These are phyloP conservation scores for Metallyticus violacea DNA, from an alignment of 2,888 invertebrate genomes.

Conservation along the genomic window DNA sequence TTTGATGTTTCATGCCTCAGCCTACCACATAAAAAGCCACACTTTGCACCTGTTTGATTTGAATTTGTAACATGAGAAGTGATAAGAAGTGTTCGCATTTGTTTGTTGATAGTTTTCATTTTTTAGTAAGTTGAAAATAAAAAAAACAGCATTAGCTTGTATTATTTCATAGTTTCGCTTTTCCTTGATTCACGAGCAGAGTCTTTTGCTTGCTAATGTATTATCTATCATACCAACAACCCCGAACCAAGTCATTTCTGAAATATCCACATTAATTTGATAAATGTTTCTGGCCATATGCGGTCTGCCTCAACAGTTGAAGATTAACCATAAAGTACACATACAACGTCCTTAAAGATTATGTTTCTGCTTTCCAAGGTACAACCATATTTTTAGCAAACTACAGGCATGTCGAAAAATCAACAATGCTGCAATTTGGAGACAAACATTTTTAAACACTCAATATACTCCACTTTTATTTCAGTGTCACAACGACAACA, in stretches of 20 bases:
- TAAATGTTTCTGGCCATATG: neutral
- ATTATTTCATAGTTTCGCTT: no score
- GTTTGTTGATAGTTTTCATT: no score
- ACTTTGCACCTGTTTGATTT: no score
- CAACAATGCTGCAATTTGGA: neutral
- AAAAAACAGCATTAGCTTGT: no score
- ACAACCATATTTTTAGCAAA: neutral
- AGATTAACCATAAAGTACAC: neutral
- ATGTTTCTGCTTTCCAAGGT: neutral
- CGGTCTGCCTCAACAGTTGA: neutral
- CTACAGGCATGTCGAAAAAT: neutral
- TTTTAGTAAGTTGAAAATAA: no score
- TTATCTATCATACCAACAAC: neutral
- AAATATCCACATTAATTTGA: neutral
- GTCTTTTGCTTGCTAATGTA: no score
- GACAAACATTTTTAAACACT: neutral
- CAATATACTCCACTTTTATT: neutral
- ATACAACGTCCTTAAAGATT: neutral
- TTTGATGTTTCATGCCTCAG: no score
- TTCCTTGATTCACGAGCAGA: no score
- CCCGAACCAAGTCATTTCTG: neutral
- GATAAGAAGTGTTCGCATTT: no score
- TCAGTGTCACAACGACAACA: neutral
- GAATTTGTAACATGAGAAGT: no score
- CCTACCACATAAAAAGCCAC: no score